Evolutionary conservation across 1,140 invertebrate species (phyloP).

Genomic region (Drosophila melanica): DNA sequence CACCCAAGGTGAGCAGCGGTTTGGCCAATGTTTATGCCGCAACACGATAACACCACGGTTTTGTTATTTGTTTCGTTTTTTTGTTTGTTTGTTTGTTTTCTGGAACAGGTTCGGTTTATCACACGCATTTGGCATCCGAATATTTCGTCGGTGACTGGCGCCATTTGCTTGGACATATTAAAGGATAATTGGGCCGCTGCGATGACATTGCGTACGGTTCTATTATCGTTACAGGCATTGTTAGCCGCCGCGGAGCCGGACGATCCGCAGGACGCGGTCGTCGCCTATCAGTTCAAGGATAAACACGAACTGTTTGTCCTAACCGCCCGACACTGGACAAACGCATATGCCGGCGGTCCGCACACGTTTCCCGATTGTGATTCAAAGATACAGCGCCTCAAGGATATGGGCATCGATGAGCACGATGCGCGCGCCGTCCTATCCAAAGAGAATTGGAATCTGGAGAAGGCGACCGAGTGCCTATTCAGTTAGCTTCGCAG

Average conservation of each 20-base stretch:
- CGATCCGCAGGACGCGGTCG: constrained; percentile 98
- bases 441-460: constrained; percentile 95
- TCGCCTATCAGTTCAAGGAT: constrained; percentile 97
- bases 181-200: constrained; percentile 99
- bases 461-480: constrained; percentile 94
- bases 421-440: constrained; percentile 92
- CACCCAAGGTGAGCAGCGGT: constrained; percentile 91
- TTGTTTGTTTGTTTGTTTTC: too few relatives aligned
- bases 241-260: constrained; percentile 97
- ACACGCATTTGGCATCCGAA: constrained; percentile 99
- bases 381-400: constrained; percentile 91
- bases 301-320: constrained; percentile 92
- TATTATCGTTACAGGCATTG: constrained; percentile 96
- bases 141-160: constrained; percentile 99
- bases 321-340: constrained; percentile 98
- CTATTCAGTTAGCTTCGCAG: constrained; percentile 91
- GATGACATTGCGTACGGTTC: constrained; percentile 97
- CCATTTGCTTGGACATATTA: constrained; percentile 99
- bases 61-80: background rate
- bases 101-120: constrained; percentile 92
- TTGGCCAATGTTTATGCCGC: too few relatives aligned
- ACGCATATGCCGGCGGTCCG: constrained; percentile 95
- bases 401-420: constrained; percentile 95
- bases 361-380: constrained; percentile 90
- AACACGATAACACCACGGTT: too few relatives aligned